Evolutionary conservation across 2,888 invertebrate species (phyloP), one percentile per base, ranked within the genome.

Genomic region (Spodoptera exigua): DNA sequence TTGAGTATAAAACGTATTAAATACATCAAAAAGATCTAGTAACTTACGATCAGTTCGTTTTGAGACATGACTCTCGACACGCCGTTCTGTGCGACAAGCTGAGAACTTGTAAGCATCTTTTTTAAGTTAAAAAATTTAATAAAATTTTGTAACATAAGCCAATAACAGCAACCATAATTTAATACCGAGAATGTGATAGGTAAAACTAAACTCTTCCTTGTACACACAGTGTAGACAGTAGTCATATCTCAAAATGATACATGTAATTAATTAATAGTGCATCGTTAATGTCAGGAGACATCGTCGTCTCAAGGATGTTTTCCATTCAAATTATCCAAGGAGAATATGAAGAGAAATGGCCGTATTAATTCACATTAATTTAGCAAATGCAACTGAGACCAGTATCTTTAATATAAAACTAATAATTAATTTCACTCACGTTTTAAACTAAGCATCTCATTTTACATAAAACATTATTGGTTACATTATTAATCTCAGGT

Each of bases 1-100:
- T 82, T 85, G 90, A 91, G 92, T 93, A 92, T 86, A 92, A 92
- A 92, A 92, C 89, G 90, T 91, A 90, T 91, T 87, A 92, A 92
- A 92, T 92, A 92, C 89, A 89, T 91, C 88, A 87, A 91, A 91
- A 93, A 89, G 82, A 87, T 88, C 89, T 88, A 88, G 79, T 85
- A 79, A 86, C 80, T 84, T 85, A 88, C 82, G 78, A 82, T 81
- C 81, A 77, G 68, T 80, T 80, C 75, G 70, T 71, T 78, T 82
- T 83, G 86, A 85, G 82, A 85, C 86, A 87, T 82, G 81, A 86
- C 85, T 83, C 63, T 41, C 53, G 74, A 65, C 59, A 37, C 41
- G 44, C 18, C 14, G 54, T 34, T 34, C 14, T 35, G 34, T 46
- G 11, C 4, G 3, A 27, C 18, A 39, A 37, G 11, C 55, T 21